Evolutionary conservation across 2,888 invertebrate genomes (phyloP).

Genomic region (Megaustenia siamemsis): DNA sequence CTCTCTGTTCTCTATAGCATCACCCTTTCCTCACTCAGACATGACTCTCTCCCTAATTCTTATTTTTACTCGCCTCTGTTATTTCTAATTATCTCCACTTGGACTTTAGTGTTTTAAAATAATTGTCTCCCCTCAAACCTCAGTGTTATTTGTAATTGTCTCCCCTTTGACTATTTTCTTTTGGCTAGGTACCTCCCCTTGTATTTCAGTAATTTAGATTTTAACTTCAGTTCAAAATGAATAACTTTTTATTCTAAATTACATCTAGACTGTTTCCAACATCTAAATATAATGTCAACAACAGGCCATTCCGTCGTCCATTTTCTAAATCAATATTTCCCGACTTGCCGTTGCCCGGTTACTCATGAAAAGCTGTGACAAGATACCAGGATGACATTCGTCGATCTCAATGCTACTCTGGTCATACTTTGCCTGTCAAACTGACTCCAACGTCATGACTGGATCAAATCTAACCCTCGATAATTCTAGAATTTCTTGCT

Average conservation of each 20-base stretch:
- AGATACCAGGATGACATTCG: not conserved
- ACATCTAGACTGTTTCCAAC: not conserved
- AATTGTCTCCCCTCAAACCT: not conserved
- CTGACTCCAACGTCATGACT: constrained; percentile 7
- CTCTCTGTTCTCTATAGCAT: not conserved
- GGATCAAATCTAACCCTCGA: constrained; percentile 3
- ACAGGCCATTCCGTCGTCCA: not conserved
- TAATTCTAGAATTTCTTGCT: constrained; percentile 4
- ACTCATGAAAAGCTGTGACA: not conserved
- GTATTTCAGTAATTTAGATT: too few species aligned
- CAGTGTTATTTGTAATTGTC: too few species aligned
- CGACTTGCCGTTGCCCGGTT: not conserved
- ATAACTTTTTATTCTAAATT: too few species aligned
- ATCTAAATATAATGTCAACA: not conserved
- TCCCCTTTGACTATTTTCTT: too few species aligned
- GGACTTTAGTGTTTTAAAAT: not conserved
- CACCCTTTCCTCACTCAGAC: not conserved
- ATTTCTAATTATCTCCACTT: not conserved
- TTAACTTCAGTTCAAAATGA: not conserved
- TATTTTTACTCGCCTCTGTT: not conserved
- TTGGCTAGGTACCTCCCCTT: too few species aligned
- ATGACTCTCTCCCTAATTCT: not conserved
- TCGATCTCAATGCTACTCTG: not conserved
- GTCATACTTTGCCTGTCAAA: not conserved
- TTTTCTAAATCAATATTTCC: not conserved